Percentiles rank a stretch among this genome's conserved stretches.
phyloP scores from a whole-genome alignment of 2,113 vertebrate species.

The Zapus hudsonius region DNA sequence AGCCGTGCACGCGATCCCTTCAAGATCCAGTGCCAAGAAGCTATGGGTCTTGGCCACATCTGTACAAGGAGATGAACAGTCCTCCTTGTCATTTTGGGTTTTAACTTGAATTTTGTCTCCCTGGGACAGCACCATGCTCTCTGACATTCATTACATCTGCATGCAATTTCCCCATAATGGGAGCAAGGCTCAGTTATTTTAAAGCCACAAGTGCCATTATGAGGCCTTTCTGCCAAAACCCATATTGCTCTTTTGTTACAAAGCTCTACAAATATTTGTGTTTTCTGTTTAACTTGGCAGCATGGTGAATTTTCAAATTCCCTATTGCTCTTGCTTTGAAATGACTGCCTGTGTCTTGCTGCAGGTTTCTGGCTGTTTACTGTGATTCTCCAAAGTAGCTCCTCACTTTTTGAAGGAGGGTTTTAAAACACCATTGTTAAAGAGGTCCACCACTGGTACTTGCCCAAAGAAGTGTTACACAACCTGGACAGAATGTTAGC shows the following conservation, averaged over 20 bases:
- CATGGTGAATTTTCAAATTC: constrained; percentile 9
- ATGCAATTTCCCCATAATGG: constrained; percentile 68
- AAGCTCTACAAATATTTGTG: constrained; percentile 75
- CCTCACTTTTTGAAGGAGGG: neutral
- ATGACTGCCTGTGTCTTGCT: constrained; percentile 9
- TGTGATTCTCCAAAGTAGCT: neutral
- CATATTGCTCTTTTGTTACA: constrained; percentile 67
- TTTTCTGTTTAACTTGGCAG: constrained; percentile 72
- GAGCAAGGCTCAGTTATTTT: constrained; percentile 55
- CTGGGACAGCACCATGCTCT: neutral
- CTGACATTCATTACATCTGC: constrained; percentile 56
- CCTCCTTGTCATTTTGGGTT: constrained; percentile 41
- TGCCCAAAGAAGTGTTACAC: neutral
- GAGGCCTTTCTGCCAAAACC: constrained; percentile 67
- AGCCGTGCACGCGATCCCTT: neutral
- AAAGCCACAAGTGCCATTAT: constrained; percentile 68
- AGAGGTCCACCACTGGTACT: neutral
- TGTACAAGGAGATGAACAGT: constrained; percentile 39
- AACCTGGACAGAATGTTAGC: neutral
- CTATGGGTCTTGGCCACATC: constrained; percentile 1
- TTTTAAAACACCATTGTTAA: neutral
- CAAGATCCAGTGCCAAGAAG: constrained; percentile 26
- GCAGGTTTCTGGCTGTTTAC: neutral
- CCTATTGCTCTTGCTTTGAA: constrained; percentile 59
- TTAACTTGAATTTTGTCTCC: constrained; percentile 61